Evolutionary conservation across 2,888 invertebrate genomes (phyloP).

Genomic region (Drosophila nigritarsus): DNA sequence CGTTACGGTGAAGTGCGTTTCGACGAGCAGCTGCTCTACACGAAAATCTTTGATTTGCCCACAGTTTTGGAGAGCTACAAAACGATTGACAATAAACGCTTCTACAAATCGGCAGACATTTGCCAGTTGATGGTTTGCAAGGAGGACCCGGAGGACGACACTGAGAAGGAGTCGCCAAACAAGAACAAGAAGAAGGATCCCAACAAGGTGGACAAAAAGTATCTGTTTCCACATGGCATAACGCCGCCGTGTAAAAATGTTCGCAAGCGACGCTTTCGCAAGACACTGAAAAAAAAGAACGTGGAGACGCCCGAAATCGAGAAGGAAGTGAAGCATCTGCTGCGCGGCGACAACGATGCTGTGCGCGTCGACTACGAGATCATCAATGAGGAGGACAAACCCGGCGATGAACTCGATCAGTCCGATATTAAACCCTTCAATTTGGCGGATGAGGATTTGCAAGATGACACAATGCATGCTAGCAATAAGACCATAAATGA

Average conservation of each 20-base stretch:
- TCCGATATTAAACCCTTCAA: conserved; percentile 76
- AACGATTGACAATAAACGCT: conserved; percentile 97
- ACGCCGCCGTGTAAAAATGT: conserved; percentile 98
- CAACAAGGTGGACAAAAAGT: conserved; percentile 93
- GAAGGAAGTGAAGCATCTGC: conserved; percentile 96
- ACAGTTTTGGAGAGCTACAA: conserved; percentile 96
- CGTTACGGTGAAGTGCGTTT: conserved; percentile 94
- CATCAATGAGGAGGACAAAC: conserved; percentile 92
- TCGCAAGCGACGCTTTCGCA: conserved; percentile 95
- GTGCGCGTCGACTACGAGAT: conserved; percentile 95
- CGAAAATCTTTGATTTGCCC: conserved; percentile 96
- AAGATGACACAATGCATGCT: no score
- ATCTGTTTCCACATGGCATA: conserved; percentile 97
- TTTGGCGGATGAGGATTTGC: conserved; percentile 78
- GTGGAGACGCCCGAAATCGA: conserved; percentile 99
- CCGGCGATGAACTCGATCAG: conserved; percentile 64
- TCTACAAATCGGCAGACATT: conserved; percentile 98
- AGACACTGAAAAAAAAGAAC: conserved; percentile 98
- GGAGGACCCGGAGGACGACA: conserved; percentile 92
- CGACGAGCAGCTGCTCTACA: conserved; percentile 94
- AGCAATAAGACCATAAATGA: conserved; percentile 72
- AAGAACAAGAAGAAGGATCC: conserved; percentile 94
- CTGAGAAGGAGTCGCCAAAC: conserved; percentile 90
- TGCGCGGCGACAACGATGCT: conserved; percentile 97
- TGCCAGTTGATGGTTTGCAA: conserved; percentile 96